Evolutionary conservation across 2,888 invertebrate species (phyloP), one percentile per base, ranked within the genome.

Genomic region (Pteria penguin): DNA sequence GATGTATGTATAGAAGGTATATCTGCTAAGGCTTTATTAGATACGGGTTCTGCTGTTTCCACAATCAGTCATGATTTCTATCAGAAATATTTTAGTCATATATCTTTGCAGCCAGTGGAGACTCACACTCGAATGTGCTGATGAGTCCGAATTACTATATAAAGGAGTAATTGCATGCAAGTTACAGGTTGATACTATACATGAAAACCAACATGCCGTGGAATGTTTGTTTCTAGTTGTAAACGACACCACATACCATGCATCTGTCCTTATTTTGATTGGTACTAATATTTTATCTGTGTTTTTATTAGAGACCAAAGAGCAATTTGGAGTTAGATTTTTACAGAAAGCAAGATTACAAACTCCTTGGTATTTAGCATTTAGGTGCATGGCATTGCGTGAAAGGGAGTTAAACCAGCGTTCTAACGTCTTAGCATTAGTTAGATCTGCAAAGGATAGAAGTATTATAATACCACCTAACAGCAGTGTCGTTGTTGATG

Each of bases 51-150:
- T 14, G 61, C 52, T 61, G 70, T 61, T 8, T 36, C 45, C 11
- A 70, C 70, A 22, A 26, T 70, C 14, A 62, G 62, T 22, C n/a
- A n/a, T n/a, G n/a, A n/a, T n/a, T n/a, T n/a, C n/a, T n/a, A n/a
- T n/a, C n/a, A n/a, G n/a, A n/a, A n/a, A n/a, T n/a, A n/a, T n/a
- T n/a, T n/a, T n/a, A n/a, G n/a, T n/a, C n/a, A n/a, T n/a, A n/a
- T n/a, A n/a, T n/a, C n/a, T n/a, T n/a, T n/a, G n/a, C n/a, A n/a
- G n/a, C n/a, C n/a, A n/a, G n/a, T n/a, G n/a, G n/a, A n/a, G n/a
- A n/a, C n/a, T n/a, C n/a, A n/a, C n/a, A n/a, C n/a, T n/a, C n/a
- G 55, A 63, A 27, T 57, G 72, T 63, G 72, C 72, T 29, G 72
- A 72, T 65, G 72, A 65, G 0, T 27, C 57, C 24, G 58, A 65